phyloP scores from a whole-genome alignment of 2,888 invertebrate species.

The Pyrrhosoma nymphula region DNA sequence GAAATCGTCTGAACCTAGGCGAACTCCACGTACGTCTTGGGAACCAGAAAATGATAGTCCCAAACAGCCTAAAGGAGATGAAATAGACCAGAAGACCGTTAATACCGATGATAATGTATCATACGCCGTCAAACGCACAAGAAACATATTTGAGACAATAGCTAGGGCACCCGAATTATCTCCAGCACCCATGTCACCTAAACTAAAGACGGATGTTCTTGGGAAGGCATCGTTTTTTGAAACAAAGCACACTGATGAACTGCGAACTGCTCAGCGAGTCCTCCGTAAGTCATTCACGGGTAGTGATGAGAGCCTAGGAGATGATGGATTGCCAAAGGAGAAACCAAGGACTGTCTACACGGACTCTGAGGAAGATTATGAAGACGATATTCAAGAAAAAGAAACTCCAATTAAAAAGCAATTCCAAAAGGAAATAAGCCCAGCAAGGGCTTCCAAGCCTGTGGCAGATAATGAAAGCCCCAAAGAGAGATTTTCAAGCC shows the following conservation, averaged over 20 bases:
- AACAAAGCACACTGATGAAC: conserved; percentile 72
- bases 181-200: conserved; percentile 16
- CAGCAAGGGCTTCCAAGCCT: not conserved
- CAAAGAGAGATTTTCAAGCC: not conserved
- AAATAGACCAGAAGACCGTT: conserved; percentile 68
- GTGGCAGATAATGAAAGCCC: not conserved
- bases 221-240: conserved; percentile 80
- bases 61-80: conserved; percentile 68
- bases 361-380: conserved; percentile 58
- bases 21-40: conserved; percentile 59
- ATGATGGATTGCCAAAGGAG: conserved; percentile 47
- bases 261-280: not conserved
- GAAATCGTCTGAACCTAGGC: conserved; percentile 76
- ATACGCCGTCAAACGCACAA: conserved; percentile 84
- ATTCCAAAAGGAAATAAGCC: not conserved
- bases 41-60: conserved; percentile 55
- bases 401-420: not conserved
- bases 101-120: conserved; percentile 59
- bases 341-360: conserved; percentile 43
- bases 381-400: conserved; percentile 38
- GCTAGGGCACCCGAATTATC: conserved; percentile 74
- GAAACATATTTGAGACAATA: conserved; percentile 85
- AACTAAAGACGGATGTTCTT: conserved; percentile 77
- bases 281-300: conserved; percentile 44
- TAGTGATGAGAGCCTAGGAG: conserved; percentile 50